Percentiles rank a stretch among this genome's conserved stretches.
Evolutionary conservation across 23 tunicate species (phyloP).

Genomic region (Halocynthia roretzi): DNA sequence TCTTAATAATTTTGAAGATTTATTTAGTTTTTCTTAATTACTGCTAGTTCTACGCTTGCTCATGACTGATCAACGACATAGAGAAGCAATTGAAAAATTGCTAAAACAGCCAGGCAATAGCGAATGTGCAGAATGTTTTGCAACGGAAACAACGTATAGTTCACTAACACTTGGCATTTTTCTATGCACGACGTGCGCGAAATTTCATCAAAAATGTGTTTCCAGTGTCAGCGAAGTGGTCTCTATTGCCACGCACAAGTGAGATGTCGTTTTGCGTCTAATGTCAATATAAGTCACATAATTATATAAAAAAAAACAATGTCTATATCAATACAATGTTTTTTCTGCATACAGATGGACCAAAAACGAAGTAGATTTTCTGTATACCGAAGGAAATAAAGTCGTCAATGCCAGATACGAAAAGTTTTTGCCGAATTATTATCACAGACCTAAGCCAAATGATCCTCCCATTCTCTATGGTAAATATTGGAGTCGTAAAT

Average conservation of each 20-base stretch:
- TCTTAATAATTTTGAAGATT: no score
- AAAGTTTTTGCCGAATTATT: constrained; percentile 60
- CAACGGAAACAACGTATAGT: constrained; percentile 24
- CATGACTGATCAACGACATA: constrained; percentile 25
- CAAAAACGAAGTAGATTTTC: constrained; percentile 36
- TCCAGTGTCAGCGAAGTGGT: constrained; percentile 21
- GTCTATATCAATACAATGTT: background rate
- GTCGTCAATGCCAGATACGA: constrained; percentile 48
- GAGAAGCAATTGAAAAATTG: constrained; percentile 20
- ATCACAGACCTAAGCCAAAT: constrained; percentile 57
- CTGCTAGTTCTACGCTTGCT: no score
- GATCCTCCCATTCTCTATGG: constrained; percentile 65
- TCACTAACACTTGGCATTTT: constrained; percentile 52
- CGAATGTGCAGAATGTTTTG: constrained; percentile 61
- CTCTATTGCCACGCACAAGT: constrained; percentile 25
- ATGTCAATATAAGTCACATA: no score
- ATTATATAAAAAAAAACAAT: no score
- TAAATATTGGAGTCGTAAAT: constrained; percentile 7
- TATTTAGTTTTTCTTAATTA: no score
- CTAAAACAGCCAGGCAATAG: constrained; percentile 37
- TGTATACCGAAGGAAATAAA: constrained; percentile 49
- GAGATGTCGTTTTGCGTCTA: background rate
- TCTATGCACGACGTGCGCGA: constrained; percentile 48
- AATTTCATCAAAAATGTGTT: constrained; percentile 33
- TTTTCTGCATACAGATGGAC: constrained; percentile 36